Evolutionary conservation across 2,113 vertebrate species (phyloP), one percentile per base, ranked within the genome.

Genomic region (Glareola pratincola): DNA sequence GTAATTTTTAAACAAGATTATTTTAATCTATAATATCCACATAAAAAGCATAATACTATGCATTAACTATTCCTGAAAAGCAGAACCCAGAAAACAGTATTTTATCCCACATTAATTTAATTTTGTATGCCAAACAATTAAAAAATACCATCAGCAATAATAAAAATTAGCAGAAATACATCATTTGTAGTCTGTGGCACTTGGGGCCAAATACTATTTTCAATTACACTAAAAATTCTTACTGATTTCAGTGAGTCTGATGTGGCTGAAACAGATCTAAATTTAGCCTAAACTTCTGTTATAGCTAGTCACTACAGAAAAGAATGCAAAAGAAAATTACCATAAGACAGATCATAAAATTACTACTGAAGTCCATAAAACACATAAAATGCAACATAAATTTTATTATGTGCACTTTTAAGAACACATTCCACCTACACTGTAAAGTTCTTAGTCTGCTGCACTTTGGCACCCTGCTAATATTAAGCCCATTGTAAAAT

Each of bases 401-500:
- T 96, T 97, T 96, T 87, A 96, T 84, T 96, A 93, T 57, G 83
- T 90, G 85, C 53, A 68, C 88, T 97, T 98, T 96, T 91, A 97
- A 97, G 96, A 93, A 94, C 83, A 92, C 95, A 92, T 96, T 98
- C 97, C 94, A 97, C 95, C 96, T 97, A 96, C 97, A 97, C 56
- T 95, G 96, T 96, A 94, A 98, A 98, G 96, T 98, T 98, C 96
- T 94, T 96, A 97, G 92, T 93, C 96, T 96, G 96, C 97, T 97
- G 96, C 96, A 97, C 98, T 97, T 96, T 97, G 98, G 98, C 98
- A 97, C 96, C 97, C 97, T 34, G 98, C 97, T 97, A 97, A 98
- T 97, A 97, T 97, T 98, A 98, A 98, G 97, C 95, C 97, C 94
- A 98, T 97, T 98, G 97, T 98, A 98, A 98, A 98, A 97, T 96